Base-by-base conservation (phyloP, 1,140 invertebrate species). In the Lordiphosa stackelbergi region DNA sequence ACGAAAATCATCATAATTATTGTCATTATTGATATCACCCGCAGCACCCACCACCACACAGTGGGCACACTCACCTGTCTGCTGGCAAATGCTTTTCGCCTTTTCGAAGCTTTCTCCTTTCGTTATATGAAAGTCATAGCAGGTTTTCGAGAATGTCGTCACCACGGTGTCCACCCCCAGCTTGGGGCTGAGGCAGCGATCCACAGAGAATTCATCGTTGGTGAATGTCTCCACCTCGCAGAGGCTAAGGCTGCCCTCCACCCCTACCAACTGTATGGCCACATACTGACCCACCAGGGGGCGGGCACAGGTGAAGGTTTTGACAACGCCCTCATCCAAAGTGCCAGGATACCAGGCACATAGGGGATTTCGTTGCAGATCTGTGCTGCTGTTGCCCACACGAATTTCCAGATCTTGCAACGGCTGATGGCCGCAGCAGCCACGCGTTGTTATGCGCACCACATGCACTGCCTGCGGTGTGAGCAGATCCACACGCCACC, bases 271-370 rank as follows among this genome's bases (percentile, higher is more conserved):
- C 88, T 97, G 95, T 13, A 97, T 90, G 84, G 94, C 96, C 24
- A 97, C 95, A 77, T 94, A 94, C 69, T 96, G 94, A 0, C 96
- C 96, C 24, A 94, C 89, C 40, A 97, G 88, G 3, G 94, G 92
- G 42, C 95, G 90, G 0, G 95, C 95, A 87, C 96, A 97, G 2
- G 91, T 92, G 85, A 97, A 95, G 11, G 94, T 95, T 88, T 96
- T 96, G 4, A 95, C 96, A n/a, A 93, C 91, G 24, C 95, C 95
- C 88, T 96, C 95, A 77, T 96, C 95, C 41, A 96, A 92, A n/a
- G 95, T 95, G 49, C 95, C 95, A 0, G 96, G 95, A 88, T 95
- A 96, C 96, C 96, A 97, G 9, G 95, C 95, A 81, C 96, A 97
- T 1, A 97, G 88, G 34, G 95, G 94, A 89, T 97, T 97, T 41